Conservation (phyloP, 2,888 invertebrate genomes). For the Amphiduros pacificus region DNA sequence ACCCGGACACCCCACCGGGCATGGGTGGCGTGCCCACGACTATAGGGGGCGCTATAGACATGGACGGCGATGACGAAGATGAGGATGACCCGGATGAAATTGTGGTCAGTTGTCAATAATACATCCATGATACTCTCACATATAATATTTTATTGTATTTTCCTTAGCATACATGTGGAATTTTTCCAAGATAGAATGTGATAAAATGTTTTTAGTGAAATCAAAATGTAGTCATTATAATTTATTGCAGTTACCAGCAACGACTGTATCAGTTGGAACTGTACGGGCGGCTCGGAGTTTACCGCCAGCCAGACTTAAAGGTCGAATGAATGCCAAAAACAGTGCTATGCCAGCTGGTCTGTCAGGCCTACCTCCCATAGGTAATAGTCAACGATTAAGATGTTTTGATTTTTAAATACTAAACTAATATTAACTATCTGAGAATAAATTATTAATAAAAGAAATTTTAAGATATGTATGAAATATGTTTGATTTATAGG, state of each 20-base stretch:
- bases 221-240: not conserved
- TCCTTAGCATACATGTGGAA: not conserved
- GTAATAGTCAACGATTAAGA: slow-evolving; percentile 27
- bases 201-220: not conserved
- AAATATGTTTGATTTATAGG: too few species aligned
- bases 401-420: too few species aligned
- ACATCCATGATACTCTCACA: not conserved
- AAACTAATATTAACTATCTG: too few species aligned
- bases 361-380: slow-evolving; percentile 9
- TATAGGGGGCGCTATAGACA: not conserved
- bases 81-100: slow-evolving; percentile 5
- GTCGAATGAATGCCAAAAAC: slow-evolving; percentile 7
- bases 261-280: slow-evolving; percentile 13
- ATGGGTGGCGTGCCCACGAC: not conserved
- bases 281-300: not conserved
- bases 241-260: slow-evolving; percentile 18
- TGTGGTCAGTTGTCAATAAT: not conserved
- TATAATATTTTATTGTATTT: not conserved
- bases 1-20: not conserved
- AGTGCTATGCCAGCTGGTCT: too few species aligned
- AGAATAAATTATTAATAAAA: too few species aligned
- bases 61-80: slow-evolving; percentile 13
- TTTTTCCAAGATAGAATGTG: not conserved
- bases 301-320: slow-evolving; percentile 15
- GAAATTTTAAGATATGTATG: too few species aligned